Evolutionary conservation across 2,113 vertebrate species (phyloP), one percentile per base, ranked within the genome.

Genomic region (Zapus hudsonius): DNA sequence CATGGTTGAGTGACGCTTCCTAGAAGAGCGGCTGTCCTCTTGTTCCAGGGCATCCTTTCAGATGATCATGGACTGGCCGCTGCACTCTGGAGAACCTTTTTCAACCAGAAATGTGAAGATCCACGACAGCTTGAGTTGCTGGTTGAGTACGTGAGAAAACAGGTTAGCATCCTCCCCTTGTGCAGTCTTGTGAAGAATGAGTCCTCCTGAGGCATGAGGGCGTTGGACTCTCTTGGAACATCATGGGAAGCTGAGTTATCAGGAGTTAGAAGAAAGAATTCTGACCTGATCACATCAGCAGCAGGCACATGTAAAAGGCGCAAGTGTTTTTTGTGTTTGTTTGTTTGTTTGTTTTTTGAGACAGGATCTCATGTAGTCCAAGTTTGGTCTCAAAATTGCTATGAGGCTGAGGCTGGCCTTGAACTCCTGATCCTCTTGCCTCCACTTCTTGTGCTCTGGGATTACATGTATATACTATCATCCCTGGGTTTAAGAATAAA

Each of bases 141-240:
- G 25, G 99, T 99, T 59, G 99, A 99, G 36, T 99, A 99, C 16
- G 98, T 99, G n/a, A 99, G 99, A 97, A 99, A 99, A 84, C 99
- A 99, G 99, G 99, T 99, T 92, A 23, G 0, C 2, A 0, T 55
- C 22, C 6, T 3, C 31, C 13, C 25, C 55, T 10, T 23, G 12
- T 4, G 1, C 5, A 44, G 40, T 40, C 23, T 70, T 15, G 6
- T 7, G 20, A 80, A 70, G 74, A 63, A 29, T 10, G 44, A 13
- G 52, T 70, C 33, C 9, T 90, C 82, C 44, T 15, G 31, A 76
- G 64, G 38, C 42, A 44, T 91, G 42, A 38, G 10, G 31, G 31
- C 16, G 36, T 81, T 84, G 29, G 81, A 33, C 36, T 57, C 82
- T 57, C 82, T 61, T 16, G n/a, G 66, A 16, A 66, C 72, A 59